Conservation (phyloP, 2,888 invertebrate species). For the Mythimna vitellina region DNA sequence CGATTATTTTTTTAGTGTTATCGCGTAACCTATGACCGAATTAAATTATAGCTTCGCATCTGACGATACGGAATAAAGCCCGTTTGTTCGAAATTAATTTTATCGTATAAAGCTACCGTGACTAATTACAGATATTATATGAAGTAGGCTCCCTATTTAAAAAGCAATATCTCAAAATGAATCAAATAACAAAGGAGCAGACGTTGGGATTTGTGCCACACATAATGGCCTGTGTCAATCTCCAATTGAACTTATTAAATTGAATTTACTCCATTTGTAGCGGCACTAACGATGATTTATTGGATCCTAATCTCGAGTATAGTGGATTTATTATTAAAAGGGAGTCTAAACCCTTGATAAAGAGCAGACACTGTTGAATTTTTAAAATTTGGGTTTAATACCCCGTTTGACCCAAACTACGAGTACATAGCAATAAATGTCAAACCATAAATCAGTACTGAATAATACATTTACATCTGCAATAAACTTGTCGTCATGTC, state of each 20-base stretch:
- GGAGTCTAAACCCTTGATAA: background rate
- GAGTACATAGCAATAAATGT: conserved; percentile 8
- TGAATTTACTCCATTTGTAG: conserved; percentile 79
- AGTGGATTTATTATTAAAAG: conserved; percentile 19
- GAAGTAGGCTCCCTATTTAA: conserved; percentile 54
- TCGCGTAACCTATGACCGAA: conserved; percentile 47
- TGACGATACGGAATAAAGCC: conserved; percentile 32
- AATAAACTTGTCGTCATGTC: conserved; percentile 15
- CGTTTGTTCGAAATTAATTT: conserved; percentile 24
- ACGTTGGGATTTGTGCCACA: conserved; percentile 77
- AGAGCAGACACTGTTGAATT: background rate
- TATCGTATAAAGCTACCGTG: conserved; percentile 30
- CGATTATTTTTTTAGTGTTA: conserved; percentile 37
- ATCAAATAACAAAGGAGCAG: conserved; percentile 76
- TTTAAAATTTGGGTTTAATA: conserved; percentile 4
- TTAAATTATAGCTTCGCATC: conserved; percentile 26
- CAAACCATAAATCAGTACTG: conserved; percentile 9
- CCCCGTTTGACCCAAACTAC: conserved; percentile 2
- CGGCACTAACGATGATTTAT: conserved; percentile 80
- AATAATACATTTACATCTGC: conserved; percentile 28
- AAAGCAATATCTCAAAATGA: conserved; percentile 65
- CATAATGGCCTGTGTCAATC: conserved; percentile 83
- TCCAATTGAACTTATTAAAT: conserved; percentile 87
- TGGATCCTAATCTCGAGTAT: conserved; percentile 55
- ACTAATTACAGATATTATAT: conserved; percentile 44